Evolutionary conservation across 2,113 vertebrate genomes (phyloP).

Genomic region (Sminthopsis crassicaudata): DNA sequence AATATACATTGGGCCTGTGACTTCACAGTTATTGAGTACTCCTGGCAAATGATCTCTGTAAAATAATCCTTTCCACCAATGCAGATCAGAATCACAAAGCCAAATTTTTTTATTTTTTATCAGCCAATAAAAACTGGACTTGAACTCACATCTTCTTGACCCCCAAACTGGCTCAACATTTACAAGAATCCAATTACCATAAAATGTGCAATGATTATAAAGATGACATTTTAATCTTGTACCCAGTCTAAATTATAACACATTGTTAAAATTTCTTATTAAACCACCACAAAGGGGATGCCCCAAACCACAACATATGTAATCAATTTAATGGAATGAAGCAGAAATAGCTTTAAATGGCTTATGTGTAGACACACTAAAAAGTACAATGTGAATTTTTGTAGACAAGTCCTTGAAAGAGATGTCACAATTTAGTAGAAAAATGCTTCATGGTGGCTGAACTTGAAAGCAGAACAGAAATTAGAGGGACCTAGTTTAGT

Average conservation of each 20-base stretch:
- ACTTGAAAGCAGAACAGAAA: neutral
- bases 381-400: constrained; percentile 20
- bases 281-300: constrained; percentile 8
- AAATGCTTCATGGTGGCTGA: neutral
- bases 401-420: constrained; percentile 5
- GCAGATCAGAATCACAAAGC: neutral
- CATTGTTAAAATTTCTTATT: constrained; percentile 3
- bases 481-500: neutral
- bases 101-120: too few relatives aligned
- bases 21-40: neutral
- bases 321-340: neutral
- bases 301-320: neutral
- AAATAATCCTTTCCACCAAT: neutral
- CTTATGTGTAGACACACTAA: neutral
- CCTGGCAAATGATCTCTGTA: neutral
- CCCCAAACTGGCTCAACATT: neutral
- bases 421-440: neutral
- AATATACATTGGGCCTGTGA: neutral
- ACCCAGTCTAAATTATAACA: constrained; percentile 8
- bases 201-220: neutral
- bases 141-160: neutral
- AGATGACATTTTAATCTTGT: constrained; percentile 29
- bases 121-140: neutral
- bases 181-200: constrained; percentile 1
- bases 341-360: neutral